These are phyloP conservation scores for Podotricha telesiphe DNA, from an alignment of 2,888 invertebrate genomes.

Conservation along the genomic window DNA sequence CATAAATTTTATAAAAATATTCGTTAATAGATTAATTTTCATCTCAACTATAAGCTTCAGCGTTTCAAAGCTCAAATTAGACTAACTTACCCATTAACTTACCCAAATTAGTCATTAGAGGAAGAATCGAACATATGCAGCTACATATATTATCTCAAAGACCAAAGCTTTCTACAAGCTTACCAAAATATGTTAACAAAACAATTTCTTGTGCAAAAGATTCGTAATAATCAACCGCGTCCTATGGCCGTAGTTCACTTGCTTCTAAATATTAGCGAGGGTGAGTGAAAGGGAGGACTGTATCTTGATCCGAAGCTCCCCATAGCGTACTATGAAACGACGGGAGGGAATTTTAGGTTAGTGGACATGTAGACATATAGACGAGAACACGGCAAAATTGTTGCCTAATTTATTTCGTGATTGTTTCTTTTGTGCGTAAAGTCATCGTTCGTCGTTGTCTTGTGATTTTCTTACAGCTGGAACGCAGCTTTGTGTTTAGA, in stretches of 20 bases:
- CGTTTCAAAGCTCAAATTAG: neutral
- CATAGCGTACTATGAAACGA: constrained; percentile 76
- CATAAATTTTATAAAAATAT: no score
- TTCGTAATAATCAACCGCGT: constrained; percentile 79
- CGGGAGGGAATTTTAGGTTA: constrained; percentile 82
- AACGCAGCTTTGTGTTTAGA: constrained; percentile 44
- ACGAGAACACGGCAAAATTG: constrained; percentile 83
- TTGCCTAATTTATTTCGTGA: constrained; percentile 84
- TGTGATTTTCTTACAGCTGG: constrained; percentile 57
- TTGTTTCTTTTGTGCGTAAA: constrained; percentile 82
- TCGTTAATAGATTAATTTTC: neutral
- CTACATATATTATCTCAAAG: neutral
- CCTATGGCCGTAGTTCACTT: constrained; percentile 76
- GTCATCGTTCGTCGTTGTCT: constrained; percentile 79
- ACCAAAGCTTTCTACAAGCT: neutral
- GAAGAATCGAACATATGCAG: neutral
- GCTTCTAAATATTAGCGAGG: constrained; percentile 73
- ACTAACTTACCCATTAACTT: neutral
- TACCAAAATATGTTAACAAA: constrained; percentile 45
- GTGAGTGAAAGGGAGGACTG: constrained; percentile 79
- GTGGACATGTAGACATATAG: constrained; percentile 85
- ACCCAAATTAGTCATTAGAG: neutral
- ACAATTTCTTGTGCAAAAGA: constrained; percentile 62
- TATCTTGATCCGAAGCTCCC: constrained; percentile 76
- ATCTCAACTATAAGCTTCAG: neutral